phyloP scores from a whole-genome alignment of 2,888 invertebrate species.

The Cephus nigrinus region DNA sequence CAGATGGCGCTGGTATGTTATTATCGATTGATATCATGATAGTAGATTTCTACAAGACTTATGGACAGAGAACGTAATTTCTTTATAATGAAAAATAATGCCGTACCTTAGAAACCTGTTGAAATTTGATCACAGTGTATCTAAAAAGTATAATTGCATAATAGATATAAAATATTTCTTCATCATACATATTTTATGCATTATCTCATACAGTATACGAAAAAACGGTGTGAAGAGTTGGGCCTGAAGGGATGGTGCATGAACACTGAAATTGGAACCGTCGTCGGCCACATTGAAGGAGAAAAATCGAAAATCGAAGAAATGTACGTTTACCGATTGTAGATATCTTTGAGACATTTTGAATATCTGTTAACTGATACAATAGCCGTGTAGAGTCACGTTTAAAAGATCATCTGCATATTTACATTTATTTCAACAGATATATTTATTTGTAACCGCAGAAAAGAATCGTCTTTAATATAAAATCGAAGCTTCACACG shows the following conservation, averaged over 20 bases:
- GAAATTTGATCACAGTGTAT: neutral
- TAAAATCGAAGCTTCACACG: no score
- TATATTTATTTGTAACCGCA: no score
- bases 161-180: neutral
- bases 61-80: neutral
- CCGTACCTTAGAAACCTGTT: neutral
- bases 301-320: conserved; percentile 69
- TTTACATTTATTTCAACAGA: no score
- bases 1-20: neutral
- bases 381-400: neutral
- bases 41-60: neutral
- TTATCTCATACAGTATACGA: conserved; percentile 71
- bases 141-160: neutral
- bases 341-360: neutral
- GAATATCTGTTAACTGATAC: neutral
- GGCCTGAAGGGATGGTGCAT: conserved; percentile 79
- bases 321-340: conserved; percentile 69
- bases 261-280: conserved; percentile 77
- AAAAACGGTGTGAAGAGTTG: conserved; percentile 73
- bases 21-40: neutral
- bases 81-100: neutral
- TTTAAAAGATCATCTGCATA: no score
- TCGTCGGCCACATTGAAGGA: conserved; percentile 77
- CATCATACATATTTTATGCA: neutral
- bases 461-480: no score